Base-by-base conservation (phyloP, 2,113 vertebrate genomes). In the Ciconia stormi region DNA sequence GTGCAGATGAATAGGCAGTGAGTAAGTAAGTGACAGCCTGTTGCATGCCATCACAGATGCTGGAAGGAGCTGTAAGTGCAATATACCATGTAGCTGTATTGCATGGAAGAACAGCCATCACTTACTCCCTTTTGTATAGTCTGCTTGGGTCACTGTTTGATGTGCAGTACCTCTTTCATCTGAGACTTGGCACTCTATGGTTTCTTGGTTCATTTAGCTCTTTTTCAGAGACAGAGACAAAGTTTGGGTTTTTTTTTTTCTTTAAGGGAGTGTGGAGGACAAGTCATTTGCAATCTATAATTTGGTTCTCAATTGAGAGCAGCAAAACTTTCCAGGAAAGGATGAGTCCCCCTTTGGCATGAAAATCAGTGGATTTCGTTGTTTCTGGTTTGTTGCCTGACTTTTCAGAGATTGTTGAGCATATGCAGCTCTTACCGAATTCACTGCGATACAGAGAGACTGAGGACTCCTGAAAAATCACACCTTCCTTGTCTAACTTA, bases 281-380 rank as follows among this genome's bases (percentile, higher is more conserved):
- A 89, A 91, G 22, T 89, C 4, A 34, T 85, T 92, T 85, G 56
- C 40, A 84, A 69, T 67, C 73, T 17, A 18, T 74, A 72, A 56
- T 93, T 91, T 90, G 63, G 49, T 18, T 83, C 56, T 55, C 62
- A 72, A 8, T 21, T 73, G 65, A 83, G 52, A 89, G 72, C 80
- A 84, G 89, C 59, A 89, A 34, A 89, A 89, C 65, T 91, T 93
- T 82, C 69, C 72, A 93, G 93, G 85, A 92, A 95, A 90, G 88
- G 89, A 87, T 92, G 94, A 90, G 59, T 93, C 34, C 77, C 80
- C 30, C n/a, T 81, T 79, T 92, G 92, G 87, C 93, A 56, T 34
- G 73, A 65, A 92, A 91, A 63, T 44, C 66, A 21, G 58, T 23
- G 70, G 77, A 65, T 79, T 95, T 95, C 1, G 0, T 67, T 52